Percentiles rank a stretch among this genome's conserved stretches.
These are phyloP conservation scores for Bombus picipes DNA, from an alignment of 1,140 invertebrate genomes.

Conservation along the genomic window DNA sequence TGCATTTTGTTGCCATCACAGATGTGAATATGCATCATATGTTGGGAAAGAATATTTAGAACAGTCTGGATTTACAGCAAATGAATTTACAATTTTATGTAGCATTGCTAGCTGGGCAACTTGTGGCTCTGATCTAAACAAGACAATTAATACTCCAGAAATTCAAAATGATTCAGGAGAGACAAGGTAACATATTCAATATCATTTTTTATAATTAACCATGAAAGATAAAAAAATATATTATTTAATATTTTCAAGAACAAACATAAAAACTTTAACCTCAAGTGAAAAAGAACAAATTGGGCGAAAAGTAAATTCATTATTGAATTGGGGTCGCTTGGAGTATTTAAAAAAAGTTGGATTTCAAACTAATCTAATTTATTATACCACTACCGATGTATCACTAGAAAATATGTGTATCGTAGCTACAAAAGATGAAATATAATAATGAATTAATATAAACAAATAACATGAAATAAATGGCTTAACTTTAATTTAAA, in stretches of 20 bases:
- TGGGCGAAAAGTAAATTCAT: conserved; percentile 88
- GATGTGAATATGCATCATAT: conserved; percentile 88
- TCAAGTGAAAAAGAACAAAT: conserved; percentile 84
- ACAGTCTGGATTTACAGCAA: conserved; percentile 83
- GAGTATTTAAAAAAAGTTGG: conserved; percentile 84
- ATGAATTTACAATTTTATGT: conserved; percentile 90
- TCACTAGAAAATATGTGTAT: conserved; percentile 92
- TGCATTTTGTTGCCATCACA: conserved; percentile 95
- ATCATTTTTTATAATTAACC: neutral
- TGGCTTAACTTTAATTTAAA: neutral
- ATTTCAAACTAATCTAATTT: conserved; percentile 85
- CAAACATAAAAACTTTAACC: neutral
- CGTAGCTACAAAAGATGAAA: conserved; percentile 80
- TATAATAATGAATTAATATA: neutral
- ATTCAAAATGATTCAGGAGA: neutral
- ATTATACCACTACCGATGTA: conserved; percentile 86
- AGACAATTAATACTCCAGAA: conserved; percentile 12
- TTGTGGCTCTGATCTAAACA: conserved; percentile 85
- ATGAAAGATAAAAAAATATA: neutral
- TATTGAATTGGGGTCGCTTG: conserved; percentile 90
- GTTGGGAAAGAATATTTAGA: conserved; percentile 86
- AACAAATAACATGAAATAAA: neutral
- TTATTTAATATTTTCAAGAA: conserved; percentile 43
- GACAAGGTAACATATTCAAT: neutral
- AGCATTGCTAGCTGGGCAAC: conserved; percentile 93